Percentiles rank a stretch among this genome's conserved stretches.
These are phyloP conservation scores for Lasioglossum calceatum DNA, from an alignment of 2,888 invertebrate species.

Conservation along the genomic window DNA sequence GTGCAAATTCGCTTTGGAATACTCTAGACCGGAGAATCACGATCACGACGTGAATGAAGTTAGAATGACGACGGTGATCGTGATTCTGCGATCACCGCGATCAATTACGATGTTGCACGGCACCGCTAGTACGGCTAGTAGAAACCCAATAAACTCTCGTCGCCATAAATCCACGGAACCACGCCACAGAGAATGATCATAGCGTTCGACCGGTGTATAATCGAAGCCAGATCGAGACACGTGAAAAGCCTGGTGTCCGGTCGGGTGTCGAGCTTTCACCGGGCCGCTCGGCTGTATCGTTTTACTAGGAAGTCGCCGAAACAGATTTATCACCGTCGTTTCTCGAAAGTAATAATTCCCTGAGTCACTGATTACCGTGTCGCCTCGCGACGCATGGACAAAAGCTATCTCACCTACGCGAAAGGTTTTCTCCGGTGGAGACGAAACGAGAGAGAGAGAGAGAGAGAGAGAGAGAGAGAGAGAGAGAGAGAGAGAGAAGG, in stretches of 20 bases:
- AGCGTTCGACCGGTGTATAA: background rate
- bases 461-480: too few species aligned
- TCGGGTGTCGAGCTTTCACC: constrained; percentile 42
- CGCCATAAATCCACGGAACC: background rate
- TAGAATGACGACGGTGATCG: too few species aligned
- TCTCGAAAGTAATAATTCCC: constrained; percentile 46
- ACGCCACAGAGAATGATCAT: background rate
- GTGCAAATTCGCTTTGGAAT: too few species aligned
- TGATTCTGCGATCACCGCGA: too few species aligned
- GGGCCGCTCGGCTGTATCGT: constrained; percentile 4
- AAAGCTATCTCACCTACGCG: constrained; percentile 63
- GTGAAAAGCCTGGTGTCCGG: constrained; percentile 8
- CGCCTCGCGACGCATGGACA: constrained; percentile 28
- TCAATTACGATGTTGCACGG: too few species aligned
- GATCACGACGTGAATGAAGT: too few species aligned
- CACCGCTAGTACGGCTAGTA: too few species aligned
- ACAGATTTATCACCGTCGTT: constrained; percentile 47
- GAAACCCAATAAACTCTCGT: background rate
- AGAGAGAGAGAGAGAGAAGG: background rate
- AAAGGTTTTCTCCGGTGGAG: constrained; percentile 54
- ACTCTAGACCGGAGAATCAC: too few species aligned
- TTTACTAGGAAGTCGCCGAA: constrained; percentile 44
- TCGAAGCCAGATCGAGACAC: background rate
- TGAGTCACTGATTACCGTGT: constrained; percentile 23
- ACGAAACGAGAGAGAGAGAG: constrained; percentile 1